A percentile compares a stretch with the other conserved stretches of the same genome.
Evolutionary conservation across 2,113 vertebrate species (phyloP).

Genomic region (Ceyx cyanopectus): DNA sequence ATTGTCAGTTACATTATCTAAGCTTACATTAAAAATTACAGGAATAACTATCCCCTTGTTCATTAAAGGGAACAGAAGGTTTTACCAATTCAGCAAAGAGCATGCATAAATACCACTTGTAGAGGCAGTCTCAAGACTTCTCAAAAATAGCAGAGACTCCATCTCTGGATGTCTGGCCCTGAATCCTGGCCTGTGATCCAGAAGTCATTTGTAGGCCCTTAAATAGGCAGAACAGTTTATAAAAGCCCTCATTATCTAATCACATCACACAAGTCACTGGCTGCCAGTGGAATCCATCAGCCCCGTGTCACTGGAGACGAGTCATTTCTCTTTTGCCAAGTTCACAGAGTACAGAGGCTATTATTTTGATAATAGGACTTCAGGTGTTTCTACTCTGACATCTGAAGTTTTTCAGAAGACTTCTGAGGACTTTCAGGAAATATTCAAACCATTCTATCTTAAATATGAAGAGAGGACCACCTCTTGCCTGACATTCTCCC

Average conservation of each 20-base stretch:
- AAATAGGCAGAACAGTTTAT: constrained; percentile 9
- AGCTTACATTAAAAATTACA: constrained; percentile 27
- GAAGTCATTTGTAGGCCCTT: constrained; percentile 1
- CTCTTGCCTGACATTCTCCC: not conserved
- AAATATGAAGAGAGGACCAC: not conserved
- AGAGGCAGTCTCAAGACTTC: not conserved
- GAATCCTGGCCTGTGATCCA: not conserved
- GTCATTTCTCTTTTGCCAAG: not conserved
- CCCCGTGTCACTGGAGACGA: not conserved
- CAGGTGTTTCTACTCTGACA: constrained; percentile 21
- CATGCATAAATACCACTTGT: not conserved
- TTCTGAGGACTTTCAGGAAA: not conserved
- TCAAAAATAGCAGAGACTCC: constrained; percentile 12
- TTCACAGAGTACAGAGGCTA: not conserved
- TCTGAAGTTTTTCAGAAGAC: constrained; percentile 10
- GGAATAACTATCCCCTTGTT: constrained; percentile 1
- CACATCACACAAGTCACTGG: not conserved
- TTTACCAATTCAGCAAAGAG: not conserved
- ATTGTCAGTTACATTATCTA: constrained; percentile 1
- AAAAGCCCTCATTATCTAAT: constrained; percentile 5
- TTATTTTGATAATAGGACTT: constrained; percentile 1
- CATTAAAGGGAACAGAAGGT: constrained; percentile 4
- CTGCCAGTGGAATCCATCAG: constrained; percentile 13
- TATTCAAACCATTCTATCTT: not conserved
- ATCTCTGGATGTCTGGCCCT: not conserved